Percentiles rank a stretch among this genome's conserved stretches.
Conservation (phyloP, 2,888 invertebrate genomes). For the Bibio marci region DNA sequence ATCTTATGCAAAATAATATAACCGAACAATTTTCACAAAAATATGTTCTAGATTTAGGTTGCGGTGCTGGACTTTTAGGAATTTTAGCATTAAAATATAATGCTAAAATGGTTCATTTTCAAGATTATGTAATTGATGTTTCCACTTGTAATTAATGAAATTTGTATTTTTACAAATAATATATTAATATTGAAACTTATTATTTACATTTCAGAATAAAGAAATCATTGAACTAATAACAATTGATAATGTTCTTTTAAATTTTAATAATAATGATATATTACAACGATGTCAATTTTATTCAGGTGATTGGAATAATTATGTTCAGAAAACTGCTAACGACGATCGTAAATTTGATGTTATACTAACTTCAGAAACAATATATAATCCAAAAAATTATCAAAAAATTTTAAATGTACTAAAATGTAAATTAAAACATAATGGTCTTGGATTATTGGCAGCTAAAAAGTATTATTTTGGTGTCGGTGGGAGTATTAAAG, state of each 20-base stretch:
- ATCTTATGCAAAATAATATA: conserved; percentile 31
- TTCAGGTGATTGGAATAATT: conserved; percentile 60
- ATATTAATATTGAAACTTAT: conserved; percentile 6
- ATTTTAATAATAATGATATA: conserved; percentile 23
- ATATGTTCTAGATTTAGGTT: conserved; percentile 73
- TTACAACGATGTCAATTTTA: conserved; percentile 36
- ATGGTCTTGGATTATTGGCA: conserved; percentile 55
- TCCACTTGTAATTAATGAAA: too few species aligned
- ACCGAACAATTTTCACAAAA: conserved; percentile 27
- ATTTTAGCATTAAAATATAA: conserved; percentile 52
- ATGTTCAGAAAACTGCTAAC: conserved; percentile 28
- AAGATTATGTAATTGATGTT: conserved; percentile 71
- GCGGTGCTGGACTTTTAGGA: conserved; percentile 83
- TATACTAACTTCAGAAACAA: conserved; percentile 86
- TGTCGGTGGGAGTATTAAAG: conserved; percentile 70
- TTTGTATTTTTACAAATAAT: too few species aligned
- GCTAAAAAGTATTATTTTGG: conserved; percentile 92
- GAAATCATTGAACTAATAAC: conserved; percentile 70
- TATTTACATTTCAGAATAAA: conserved; percentile 48
- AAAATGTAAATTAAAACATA: conserved; percentile 36
- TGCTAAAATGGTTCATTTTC: conserved; percentile 55
- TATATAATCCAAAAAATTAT: conserved; percentile 71
- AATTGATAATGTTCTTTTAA: conserved; percentile 60
- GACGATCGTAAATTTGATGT: conserved; percentile 48
- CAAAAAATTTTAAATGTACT: conserved; percentile 55